Conservation (phyloP, 2,888 invertebrate species). For the Mechanitis mazaeus region DNA sequence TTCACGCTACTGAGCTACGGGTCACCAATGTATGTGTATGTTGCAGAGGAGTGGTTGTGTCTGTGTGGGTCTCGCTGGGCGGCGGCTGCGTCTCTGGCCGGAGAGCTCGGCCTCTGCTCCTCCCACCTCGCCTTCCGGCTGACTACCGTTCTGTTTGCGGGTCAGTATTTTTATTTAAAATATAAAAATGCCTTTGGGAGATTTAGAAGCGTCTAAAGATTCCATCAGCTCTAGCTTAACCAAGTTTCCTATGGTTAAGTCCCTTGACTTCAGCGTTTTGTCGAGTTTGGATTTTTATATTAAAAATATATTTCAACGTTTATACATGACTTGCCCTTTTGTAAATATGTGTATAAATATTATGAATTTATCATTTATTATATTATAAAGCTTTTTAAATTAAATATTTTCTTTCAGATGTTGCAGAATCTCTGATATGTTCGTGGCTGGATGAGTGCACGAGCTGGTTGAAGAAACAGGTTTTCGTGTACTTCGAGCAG, state of each 20-base stretch:
- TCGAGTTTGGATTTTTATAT: no score
- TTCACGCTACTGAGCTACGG: no score
- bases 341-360: neutral
- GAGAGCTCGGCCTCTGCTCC: slow-evolving; percentile 35
- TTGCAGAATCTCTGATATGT: slow-evolving; percentile 51
- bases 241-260: no score
- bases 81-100: slow-evolving; percentile 34
- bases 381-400: neutral
- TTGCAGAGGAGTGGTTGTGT: slow-evolving; percentile 57
- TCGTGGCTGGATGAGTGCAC: slow-evolving; percentile 48
- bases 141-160: slow-evolving; percentile 51
- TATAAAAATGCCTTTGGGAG: no score
- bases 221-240: no score
- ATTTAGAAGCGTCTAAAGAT: no score
- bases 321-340: no score
- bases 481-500: slow-evolving; percentile 51
- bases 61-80: slow-evolving; percentile 37
- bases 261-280: no score
- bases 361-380: no score
- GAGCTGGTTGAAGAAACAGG: slow-evolving; percentile 48
- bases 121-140: slow-evolving; percentile 50
- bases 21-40: neutral
- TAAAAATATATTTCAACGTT: no score
- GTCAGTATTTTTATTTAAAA: slow-evolving; percentile 30
- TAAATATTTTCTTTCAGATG: slow-evolving; percentile 38